These are phyloP conservation scores for Ictidomys tridecemlineatus DNA, from an alignment of 2,113 vertebrate genomes.

Conservation along the genomic window DNA sequence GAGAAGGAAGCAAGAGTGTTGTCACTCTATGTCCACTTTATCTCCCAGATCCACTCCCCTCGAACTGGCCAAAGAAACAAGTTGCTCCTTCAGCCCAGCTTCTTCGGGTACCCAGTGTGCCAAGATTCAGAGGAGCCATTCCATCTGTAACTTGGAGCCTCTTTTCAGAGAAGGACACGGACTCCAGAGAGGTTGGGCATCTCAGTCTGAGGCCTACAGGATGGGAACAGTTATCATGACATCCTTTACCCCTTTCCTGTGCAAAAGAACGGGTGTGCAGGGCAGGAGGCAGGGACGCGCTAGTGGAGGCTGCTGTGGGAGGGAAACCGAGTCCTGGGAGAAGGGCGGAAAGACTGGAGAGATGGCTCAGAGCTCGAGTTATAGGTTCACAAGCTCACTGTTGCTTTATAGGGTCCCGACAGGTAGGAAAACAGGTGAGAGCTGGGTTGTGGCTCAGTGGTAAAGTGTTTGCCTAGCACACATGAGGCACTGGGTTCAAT, in stretches of 20 bases:
- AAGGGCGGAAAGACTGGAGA: not conserved
- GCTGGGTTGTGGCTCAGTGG: too few relatives aligned
- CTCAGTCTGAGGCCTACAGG: not conserved
- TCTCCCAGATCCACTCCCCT: too few relatives aligned
- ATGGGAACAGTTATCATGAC: not conserved
- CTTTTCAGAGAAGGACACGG: not conserved
- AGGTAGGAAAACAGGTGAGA: not conserved
- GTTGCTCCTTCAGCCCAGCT: not conserved
- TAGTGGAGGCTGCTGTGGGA: not conserved
- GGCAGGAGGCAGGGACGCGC: not conserved
- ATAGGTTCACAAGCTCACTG: not conserved
- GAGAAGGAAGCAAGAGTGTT: not conserved
- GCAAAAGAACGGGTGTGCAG: not conserved
- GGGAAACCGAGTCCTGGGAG: not conserved
- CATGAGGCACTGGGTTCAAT: too few relatives aligned
- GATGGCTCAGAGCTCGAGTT: not conserved
- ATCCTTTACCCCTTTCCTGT: accelerated
- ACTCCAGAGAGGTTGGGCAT: not conserved
- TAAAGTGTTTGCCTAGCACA: too few relatives aligned
- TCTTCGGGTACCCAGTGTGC: not conserved
- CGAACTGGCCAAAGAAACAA: accelerated
- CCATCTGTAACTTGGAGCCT: too few relatives aligned
- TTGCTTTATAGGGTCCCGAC: not conserved
- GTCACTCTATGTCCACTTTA: not conserved
- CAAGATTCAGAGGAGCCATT: not conserved